These are phyloP conservation scores for Haemorhous mexicanus DNA, from an alignment of 2,113 vertebrate genomes.

Conservation along the genomic window DNA sequence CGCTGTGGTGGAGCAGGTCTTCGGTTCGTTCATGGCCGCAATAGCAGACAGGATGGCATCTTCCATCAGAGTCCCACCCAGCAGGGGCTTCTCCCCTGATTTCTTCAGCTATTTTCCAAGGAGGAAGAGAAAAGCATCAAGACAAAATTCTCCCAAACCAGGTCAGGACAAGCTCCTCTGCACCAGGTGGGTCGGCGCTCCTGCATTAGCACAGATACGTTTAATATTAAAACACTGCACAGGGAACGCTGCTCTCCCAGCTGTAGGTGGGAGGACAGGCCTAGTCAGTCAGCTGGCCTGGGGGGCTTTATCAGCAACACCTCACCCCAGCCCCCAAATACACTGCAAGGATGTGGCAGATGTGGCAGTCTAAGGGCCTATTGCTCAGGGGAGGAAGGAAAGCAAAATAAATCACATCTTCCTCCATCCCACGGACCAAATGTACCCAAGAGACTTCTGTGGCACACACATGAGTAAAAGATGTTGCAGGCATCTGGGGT, in stretches of 20 bases:
- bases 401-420: not conserved
- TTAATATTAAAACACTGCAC: slow-evolving; percentile 71
- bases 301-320: not conserved
- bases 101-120: slow-evolving; percentile 90
- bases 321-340: not conserved
- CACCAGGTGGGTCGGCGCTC: slow-evolving; percentile 78
- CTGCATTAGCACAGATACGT: slow-evolving; percentile 78
- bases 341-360: not conserved
- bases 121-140: slow-evolving; percentile 83
- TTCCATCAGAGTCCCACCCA: slow-evolving; percentile 87
- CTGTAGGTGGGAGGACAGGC: slow-evolving; percentile 18
- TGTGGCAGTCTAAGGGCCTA: not conserved
- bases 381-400: not conserved
- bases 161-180: slow-evolving; percentile 81
- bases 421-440: slow-evolving; percentile 41
- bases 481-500: not conserved
- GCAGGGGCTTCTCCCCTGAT: slow-evolving; percentile 86
- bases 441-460: not conserved
- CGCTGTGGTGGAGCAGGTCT: slow-evolving; percentile 93
- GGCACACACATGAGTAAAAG: not conserved
- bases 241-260: slow-evolving; percentile 66
- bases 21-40: slow-evolving; percentile 98
- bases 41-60: slow-evolving; percentile 94
- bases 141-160: slow-evolving; percentile 82
- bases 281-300: not conserved